These are phyloP conservation scores for Notothenia rossii DNA, from an alignment of 2,113 vertebrate species.

Conservation along the genomic window DNA sequence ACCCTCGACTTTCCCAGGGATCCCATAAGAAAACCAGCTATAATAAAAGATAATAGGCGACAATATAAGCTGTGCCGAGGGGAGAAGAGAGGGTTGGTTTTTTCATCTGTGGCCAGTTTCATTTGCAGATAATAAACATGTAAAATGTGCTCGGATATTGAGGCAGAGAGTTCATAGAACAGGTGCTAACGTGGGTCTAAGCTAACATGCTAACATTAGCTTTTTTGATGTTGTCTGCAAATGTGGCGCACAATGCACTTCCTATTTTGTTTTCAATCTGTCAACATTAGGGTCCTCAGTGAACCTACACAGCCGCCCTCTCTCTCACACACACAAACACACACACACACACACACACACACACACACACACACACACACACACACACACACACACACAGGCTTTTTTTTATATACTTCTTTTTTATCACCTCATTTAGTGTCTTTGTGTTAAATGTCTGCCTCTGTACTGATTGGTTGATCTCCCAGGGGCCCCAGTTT, in stretches of 20 bases:
- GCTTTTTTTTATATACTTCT: not conserved
- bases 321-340: too few relatives aligned
- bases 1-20: too few relatives aligned
- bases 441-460: slow-evolving; percentile 25
- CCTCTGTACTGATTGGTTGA: slow-evolving; percentile 40
- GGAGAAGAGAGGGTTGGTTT: not conserved
- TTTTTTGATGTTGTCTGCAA: slow-evolving; percentile 1
- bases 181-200: too few relatives aligned
- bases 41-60: not conserved
- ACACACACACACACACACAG: slow-evolving; percentile 8
- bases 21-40: not conserved
- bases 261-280: too few relatives aligned
- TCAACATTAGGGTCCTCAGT: too few relatives aligned
- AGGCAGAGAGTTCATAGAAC: too few relatives aligned
- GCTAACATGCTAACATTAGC: too few relatives aligned
- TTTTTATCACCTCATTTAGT: slow-evolving; percentile 25
- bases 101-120: not conserved
- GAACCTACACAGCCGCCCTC: not conserved
- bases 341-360: too few relatives aligned
- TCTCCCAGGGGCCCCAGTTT: slow-evolving; percentile 19
- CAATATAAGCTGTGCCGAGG: not conserved
- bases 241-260: not conserved
- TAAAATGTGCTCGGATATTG: too few relatives aligned
- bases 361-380: too few relatives aligned
- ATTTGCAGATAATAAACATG: not conserved